These are phyloP conservation scores for Nasonia longicornis DNA, from an alignment of 1,140 invertebrate genomes.

Conservation along the genomic window DNA sequence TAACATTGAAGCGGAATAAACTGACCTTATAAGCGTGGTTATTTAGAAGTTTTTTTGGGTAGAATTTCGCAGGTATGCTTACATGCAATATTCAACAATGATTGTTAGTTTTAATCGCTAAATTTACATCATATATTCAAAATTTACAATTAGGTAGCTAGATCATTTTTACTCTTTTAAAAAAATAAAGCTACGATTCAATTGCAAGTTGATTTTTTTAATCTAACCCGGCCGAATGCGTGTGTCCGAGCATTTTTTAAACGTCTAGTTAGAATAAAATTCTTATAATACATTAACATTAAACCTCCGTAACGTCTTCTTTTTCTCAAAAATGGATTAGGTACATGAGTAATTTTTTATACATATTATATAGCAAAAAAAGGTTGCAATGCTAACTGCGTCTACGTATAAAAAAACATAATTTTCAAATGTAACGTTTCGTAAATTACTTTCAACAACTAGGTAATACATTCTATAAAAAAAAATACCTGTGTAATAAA, in stretches of 20 bases:
- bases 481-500: constrained; percentile 6
- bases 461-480: background rate
- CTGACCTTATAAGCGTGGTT: constrained; percentile 5
- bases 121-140: background rate
- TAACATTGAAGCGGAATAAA: background rate
- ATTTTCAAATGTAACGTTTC: constrained; percentile 20
- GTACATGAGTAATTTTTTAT: constrained; percentile 20
- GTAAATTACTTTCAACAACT: constrained; percentile 23
- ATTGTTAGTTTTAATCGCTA: background rate
- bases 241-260: constrained; percentile 9
- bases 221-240: background rate
- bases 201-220: constrained; percentile 23
- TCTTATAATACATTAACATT: constrained; percentile 30
- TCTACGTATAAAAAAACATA: constrained; percentile 8
- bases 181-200: constrained; percentile 27
- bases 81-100: background rate
- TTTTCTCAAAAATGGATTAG: constrained; percentile 25
- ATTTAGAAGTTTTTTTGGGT: background rate
- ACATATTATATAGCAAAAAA: constrained; percentile 13
- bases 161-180: background rate
- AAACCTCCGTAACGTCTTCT: constrained; percentile 3
- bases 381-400: constrained; percentile 1
- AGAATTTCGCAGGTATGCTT: constrained; percentile 34
- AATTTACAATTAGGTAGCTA: constrained; percentile 23
- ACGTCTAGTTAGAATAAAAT: constrained; percentile 22